These are phyloP conservation scores for Hydriomena furcata DNA, from an alignment of 2,888 invertebrate genomes.

Conservation along the genomic window DNA sequence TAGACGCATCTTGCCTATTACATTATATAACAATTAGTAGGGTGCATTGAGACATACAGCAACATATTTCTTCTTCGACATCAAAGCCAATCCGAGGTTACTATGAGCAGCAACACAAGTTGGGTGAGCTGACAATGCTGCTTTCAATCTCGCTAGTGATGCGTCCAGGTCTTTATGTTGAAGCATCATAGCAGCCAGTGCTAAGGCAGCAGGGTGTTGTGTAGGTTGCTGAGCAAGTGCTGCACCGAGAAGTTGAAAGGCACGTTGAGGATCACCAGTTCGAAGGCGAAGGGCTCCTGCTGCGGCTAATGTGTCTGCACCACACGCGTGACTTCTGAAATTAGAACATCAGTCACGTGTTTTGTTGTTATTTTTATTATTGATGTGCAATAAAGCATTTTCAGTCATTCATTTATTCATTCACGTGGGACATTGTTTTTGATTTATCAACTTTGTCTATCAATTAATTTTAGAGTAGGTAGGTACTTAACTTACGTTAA, in stretches of 20 bases:
- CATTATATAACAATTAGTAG: no score
- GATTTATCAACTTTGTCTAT: no score
- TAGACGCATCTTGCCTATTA: no score
- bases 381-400: no score
- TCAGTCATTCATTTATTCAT: no score
- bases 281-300: constrained; percentile 78
- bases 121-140: constrained; percentile 70
- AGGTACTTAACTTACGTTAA: constrained; percentile 83
- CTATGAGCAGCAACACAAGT: constrained; percentile 73
- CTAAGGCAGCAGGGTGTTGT: constrained; percentile 75
- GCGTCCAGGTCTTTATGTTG: constrained; percentile 75
- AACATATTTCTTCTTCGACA: constrained; percentile 72
- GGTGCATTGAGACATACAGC: no score
- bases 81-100: constrained; percentile 68
- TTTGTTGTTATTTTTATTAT: no score
- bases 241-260: constrained; percentile 82
- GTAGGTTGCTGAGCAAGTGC: constrained; percentile 75
- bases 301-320: constrained; percentile 79
- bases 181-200: constrained; percentile 81
- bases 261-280: constrained; percentile 73
- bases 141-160: constrained; percentile 75
- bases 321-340: constrained; percentile 60
- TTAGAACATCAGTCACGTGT: not conserved
- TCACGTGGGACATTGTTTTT: no score
- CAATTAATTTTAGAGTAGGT: no score